Conservation (phyloP, 2,113 vertebrate species). For the Polypterus bichir region DNA sequence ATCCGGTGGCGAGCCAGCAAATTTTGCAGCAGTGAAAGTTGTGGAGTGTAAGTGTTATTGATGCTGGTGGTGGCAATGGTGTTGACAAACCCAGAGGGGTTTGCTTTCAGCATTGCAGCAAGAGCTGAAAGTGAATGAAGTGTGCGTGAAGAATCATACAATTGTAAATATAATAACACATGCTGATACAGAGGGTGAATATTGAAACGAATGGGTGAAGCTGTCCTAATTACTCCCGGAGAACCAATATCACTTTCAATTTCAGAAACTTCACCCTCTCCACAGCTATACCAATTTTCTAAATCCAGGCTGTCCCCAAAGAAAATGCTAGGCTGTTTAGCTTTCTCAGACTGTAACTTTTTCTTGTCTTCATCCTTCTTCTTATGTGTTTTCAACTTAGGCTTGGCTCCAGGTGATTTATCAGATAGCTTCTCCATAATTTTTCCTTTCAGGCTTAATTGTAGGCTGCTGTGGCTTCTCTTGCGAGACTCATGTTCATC, state of each 20-base stretch:
- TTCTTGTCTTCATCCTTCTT: slow-evolving; percentile 82
- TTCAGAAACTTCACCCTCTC: slow-evolving; percentile 93
- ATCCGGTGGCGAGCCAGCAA: slow-evolving; percentile 88
- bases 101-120: slow-evolving; percentile 81
- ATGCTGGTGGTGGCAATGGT: slow-evolving; percentile 96
- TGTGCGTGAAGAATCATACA: slow-evolving; percentile 90
- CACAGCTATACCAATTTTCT: slow-evolving; percentile 98
- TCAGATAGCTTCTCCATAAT: slow-evolving; percentile 71
- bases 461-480: slow-evolving; percentile 83
- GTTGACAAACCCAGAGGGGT: slow-evolving; percentile 79
- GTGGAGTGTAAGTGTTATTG: slow-evolving; percentile 90
- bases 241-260: slow-evolving; percentile 91
- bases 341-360: slow-evolving; percentile 68
- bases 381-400: slow-evolving; percentile 80
- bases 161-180: slow-evolving; percentile 87
- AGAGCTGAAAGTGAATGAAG: slow-evolving; percentile 85
- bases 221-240: slow-evolving; percentile 62
- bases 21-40: slow-evolving; percentile 89
- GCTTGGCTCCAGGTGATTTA: slow-evolving; percentile 87
- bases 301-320: slow-evolving; percentile 93
- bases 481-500: slow-evolving; percentile 63
- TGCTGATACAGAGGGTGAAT: slow-evolving; percentile 95
- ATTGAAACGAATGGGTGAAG: slow-evolving; percentile 56
- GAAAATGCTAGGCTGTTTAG: slow-evolving; percentile 73
- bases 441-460: slow-evolving; percentile 87